Evolutionary conservation across 2,113 vertebrate genomes (phyloP).

Genomic region (Centropristis striata): DNA sequence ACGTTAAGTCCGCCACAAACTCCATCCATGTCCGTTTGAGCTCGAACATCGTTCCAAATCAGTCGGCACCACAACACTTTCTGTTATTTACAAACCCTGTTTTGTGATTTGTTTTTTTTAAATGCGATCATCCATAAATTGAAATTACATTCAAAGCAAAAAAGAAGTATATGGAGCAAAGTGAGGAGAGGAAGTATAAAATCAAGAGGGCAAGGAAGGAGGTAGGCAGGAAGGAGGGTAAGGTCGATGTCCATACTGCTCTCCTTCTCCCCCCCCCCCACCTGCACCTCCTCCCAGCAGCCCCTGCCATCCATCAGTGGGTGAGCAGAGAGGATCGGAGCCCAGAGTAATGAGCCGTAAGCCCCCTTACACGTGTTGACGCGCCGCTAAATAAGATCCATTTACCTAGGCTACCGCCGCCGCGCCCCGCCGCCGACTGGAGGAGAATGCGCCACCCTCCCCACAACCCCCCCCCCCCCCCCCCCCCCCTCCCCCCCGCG

Average conservation of each 20-base stretch:
- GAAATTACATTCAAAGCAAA: constrained; percentile 15
- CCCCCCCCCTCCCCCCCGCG: too few relatives aligned
- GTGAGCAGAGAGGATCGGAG: constrained; percentile 76
- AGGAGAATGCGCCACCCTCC: constrained; percentile 51
- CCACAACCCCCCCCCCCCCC: background rate
- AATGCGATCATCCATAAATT: background rate
- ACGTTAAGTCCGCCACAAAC: too few relatives aligned
- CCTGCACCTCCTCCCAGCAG: constrained; percentile 63
- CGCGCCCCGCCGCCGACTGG: constrained; percentile 45
- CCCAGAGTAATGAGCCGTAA: constrained; percentile 85
- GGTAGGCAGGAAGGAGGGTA: background rate
- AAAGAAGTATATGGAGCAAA: constrained; percentile 7
- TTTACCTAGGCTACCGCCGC: constrained; percentile 81
- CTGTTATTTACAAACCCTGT: too few relatives aligned
- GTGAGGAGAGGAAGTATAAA: constrained; percentile 28
- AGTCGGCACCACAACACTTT: too few relatives aligned
- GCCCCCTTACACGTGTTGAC: constrained; percentile 87
- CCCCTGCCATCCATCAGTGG: constrained; percentile 83
- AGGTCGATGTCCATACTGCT: constrained; percentile 53
- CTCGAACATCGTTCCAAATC: too few relatives aligned
- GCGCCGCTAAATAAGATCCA: constrained; percentile 88
- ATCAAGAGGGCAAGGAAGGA: background rate
- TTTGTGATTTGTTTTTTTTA: too few relatives aligned
- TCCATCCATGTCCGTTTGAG: too few relatives aligned
- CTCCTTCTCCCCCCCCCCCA: constrained; percentile 36